phyloP scores from a whole-genome alignment of 2,888 invertebrate genomes.

The Microplitis manilae region DNA sequence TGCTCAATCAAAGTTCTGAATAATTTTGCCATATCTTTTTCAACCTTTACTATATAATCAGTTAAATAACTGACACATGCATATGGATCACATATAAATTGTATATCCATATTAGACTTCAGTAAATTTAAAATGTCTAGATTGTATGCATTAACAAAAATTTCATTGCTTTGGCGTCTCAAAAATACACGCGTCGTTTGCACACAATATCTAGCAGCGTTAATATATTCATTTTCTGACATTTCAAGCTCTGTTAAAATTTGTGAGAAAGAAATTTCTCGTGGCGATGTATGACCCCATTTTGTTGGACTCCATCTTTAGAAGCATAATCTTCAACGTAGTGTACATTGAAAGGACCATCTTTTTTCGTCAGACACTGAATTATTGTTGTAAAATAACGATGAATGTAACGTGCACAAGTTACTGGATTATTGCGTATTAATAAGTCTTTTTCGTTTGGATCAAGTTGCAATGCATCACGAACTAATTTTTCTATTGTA shows the following conservation, averaged over 20 bases:
- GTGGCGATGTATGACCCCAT: not conserved
- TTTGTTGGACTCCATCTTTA: too few relatives aligned
- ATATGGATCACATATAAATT: constrained; percentile 24
- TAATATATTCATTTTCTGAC: constrained; percentile 15
- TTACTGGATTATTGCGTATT: constrained; percentile 20
- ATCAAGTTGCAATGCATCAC: too few relatives aligned
- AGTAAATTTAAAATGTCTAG: not conserved
- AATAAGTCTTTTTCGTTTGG: not conserved
- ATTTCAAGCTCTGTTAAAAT: constrained; percentile 4
- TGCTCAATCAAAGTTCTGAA: constrained; percentile 15
- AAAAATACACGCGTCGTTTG: constrained; percentile 9
- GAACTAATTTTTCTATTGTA: too few relatives aligned
- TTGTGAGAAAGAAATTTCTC: not conserved
- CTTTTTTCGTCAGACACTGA: too few relatives aligned
- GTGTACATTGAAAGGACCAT: too few relatives aligned
- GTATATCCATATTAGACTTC: constrained; percentile 32
- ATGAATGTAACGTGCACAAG: not conserved
- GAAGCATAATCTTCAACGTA: too few relatives aligned
- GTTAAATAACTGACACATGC: constrained; percentile 15
- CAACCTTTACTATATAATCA: constrained; percentile 20
- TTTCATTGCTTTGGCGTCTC: constrained; percentile 4
- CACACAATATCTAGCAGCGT: not conserved
- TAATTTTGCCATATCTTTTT: constrained; percentile 19
- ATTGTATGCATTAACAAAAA: constrained; percentile 16
- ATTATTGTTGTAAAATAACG: too few relatives aligned